Evolutionary conservation across 2,113 vertebrate species (phyloP).

Genomic region (Cyanoramphus novaezelandiae): DNA sequence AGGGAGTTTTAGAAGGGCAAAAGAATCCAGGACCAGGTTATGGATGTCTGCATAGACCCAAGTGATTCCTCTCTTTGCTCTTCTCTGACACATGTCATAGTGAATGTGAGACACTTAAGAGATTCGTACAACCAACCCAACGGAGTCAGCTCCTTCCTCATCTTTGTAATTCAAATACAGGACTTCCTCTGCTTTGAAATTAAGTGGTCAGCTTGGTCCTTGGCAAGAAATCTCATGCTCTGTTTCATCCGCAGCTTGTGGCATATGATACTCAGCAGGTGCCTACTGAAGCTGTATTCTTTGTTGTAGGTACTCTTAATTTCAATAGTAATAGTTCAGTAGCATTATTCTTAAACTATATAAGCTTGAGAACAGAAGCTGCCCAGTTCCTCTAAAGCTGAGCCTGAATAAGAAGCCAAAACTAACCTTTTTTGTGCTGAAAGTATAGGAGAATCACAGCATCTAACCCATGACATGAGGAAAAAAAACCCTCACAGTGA

Average conservation of each 20-base stretch:
- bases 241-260: neutral
- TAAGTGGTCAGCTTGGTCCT: neutral
- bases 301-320: neutral
- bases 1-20: neutral
- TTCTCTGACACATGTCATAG: neutral
- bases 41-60: neutral
- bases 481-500: neutral
- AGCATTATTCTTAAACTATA: neutral
- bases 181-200: conserved; percentile 9
- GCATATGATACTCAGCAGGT: neutral
- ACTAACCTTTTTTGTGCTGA: neutral
- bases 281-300: neutral
- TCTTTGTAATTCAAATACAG: neutral
- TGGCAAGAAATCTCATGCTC: neutral
- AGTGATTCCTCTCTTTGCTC: neutral
- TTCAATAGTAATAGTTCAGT: neutral
- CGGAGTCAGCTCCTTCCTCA: neutral
- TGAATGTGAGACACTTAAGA: neutral
- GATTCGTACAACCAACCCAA: neutral
- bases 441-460: neutral
- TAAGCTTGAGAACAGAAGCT: neutral
- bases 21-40: neutral
- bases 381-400: neutral
- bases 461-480: neutral
- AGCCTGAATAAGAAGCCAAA: neutral